Conservation (phyloP, 2,797 vertebrate species). For the Gymnoscopelus microlampas region DNA sequence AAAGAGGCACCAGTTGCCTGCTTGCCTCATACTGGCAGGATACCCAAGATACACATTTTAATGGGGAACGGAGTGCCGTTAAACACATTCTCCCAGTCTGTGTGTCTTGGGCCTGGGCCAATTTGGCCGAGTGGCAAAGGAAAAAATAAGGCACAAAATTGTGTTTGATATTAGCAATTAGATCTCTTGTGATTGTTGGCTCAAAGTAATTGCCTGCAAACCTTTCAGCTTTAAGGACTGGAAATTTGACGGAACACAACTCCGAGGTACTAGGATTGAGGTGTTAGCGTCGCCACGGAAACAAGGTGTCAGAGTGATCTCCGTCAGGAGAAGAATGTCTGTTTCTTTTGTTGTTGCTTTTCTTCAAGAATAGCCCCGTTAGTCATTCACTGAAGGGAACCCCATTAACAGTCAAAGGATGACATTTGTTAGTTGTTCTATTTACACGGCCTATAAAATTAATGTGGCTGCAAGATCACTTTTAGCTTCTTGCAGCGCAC, state of each 20-base stretch:
- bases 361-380: slow-evolving; percentile 28
- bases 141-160: slow-evolving; percentile 37
- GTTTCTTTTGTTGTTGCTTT: slow-evolving; percentile 45
- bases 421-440: slow-evolving; percentile 54
- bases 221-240: slow-evolving; percentile 35
- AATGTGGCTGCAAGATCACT: slow-evolving; percentile 48
- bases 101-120: slow-evolving; percentile 31
- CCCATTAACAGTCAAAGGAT: slow-evolving; percentile 40
- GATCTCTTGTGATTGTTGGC: slow-evolving; percentile 59
- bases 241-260: slow-evolving; percentile 47
- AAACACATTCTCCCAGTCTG: slow-evolving; percentile 43
- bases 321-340: slow-evolving; percentile 39
- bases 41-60: slow-evolving; percentile 36
- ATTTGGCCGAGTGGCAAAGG: slow-evolving; percentile 48
- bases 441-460: slow-evolving; percentile 63
- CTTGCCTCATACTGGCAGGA: slow-evolving; percentile 34
- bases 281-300: slow-evolving; percentile 20
- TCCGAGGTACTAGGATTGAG: slow-evolving; percentile 34
- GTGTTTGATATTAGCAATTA: slow-evolving; percentile 44
- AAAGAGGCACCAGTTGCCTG: slow-evolving; percentile 35
- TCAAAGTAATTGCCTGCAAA: slow-evolving; percentile 22
- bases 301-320: slow-evolving; percentile 47
- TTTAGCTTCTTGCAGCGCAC: slow-evolving; percentile 39
- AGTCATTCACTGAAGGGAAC: slow-evolving; percentile 45
- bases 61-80: slow-evolving; percentile 37